phyloP scores from a whole-genome alignment of 1,140 invertebrate genomes.

The roundworm (Caenorhabditis elegans) region WBcel235 BX284604.4:4433001-4433500 shows the following conservation, averaged over 20 bases:
- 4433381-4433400: neutral
- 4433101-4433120: neutral
- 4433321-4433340: constrained; percentile 29
- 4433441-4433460: constrained; percentile 52
- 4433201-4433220: no score
- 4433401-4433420: neutral
- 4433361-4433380: constrained; percentile 30
- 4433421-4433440: constrained; percentile 45
- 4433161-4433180: neutral
- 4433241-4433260: neutral
- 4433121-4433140: neutral
- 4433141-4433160: neutral
- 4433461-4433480: constrained; percentile 52
- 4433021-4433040: no score
- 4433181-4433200: neutral
- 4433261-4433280: constrained; percentile 10
- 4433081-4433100: no score
- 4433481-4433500: constrained; percentile 66
- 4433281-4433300: neutral
- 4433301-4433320: neutral
- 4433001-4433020: no score
- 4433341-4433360: neutral
- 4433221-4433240: neutral
- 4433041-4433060: no score
- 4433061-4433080: no score